Evolutionary conservation across 1,140 invertebrate genomes (phyloP).

Genomic region (Neodiprion lecontei): DNA sequence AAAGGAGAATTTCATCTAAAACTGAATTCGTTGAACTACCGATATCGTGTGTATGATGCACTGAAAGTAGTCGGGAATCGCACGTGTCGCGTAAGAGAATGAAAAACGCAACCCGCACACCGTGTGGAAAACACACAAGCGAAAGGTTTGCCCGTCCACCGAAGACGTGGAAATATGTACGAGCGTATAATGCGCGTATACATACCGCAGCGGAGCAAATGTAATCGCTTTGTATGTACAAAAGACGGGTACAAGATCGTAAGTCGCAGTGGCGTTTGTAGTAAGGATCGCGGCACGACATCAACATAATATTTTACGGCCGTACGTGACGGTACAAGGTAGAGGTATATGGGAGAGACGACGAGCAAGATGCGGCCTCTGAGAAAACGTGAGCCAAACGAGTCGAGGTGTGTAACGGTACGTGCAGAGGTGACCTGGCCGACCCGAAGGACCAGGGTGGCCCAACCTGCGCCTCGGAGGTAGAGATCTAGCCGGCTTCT

Average conservation of each 20-base stretch:
- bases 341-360: neutral
- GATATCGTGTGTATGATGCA: too few relatives aligned
- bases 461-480: neutral
- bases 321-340: neutral
- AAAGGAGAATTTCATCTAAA: too few relatives aligned
- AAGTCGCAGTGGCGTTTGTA: neutral
- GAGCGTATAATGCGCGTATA: neutral
- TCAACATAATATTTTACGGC: constrained; percentile 7
- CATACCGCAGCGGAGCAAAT: neutral
- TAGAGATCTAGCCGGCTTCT: neutral
- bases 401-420: neutral
- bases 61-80: too few relatives aligned
- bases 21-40: too few relatives aligned
- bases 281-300: neutral
- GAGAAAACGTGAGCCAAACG: neutral
- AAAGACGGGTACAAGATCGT: neutral
- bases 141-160: neutral
- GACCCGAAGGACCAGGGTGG: constrained; percentile 2
- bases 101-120: too few relatives aligned
- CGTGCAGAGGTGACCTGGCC: neutral
- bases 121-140: neutral
- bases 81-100: too few relatives aligned
- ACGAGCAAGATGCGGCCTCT: neutral
- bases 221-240: neutral
- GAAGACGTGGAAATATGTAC: neutral